Conservation (phyloP, 2,888 invertebrate species). For the Dasysyrphus albostriatus region DNA sequence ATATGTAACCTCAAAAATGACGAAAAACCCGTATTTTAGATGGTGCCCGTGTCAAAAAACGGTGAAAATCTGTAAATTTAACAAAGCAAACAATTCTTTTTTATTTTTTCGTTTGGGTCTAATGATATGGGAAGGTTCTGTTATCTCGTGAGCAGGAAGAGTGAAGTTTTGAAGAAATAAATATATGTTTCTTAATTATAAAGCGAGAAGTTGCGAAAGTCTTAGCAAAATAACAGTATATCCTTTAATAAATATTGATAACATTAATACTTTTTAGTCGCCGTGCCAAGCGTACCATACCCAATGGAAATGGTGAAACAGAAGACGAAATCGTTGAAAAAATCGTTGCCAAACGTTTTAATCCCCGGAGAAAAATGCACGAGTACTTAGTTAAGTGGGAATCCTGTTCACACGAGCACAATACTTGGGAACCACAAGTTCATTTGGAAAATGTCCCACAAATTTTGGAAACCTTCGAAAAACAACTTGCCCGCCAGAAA, state of each 20-base stretch:
- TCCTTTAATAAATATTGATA: background rate
- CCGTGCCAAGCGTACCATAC: conserved; percentile 80
- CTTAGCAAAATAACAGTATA: too few relatives aligned
- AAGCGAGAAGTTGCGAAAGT: too few relatives aligned
- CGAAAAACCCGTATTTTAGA: too few relatives aligned
- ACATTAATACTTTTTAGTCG: conserved; percentile 78
- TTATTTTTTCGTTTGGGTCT: too few relatives aligned
- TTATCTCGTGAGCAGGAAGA: too few relatives aligned
- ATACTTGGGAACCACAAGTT: conserved; percentile 93
- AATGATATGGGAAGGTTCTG: too few relatives aligned
- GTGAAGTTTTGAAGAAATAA: too few relatives aligned
- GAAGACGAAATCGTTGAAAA: conserved; percentile 92
- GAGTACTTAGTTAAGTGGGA: conserved; percentile 95
- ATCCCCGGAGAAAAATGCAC: conserved; percentile 90
- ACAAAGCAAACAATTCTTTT: too few relatives aligned
- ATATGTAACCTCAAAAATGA: too few relatives aligned
- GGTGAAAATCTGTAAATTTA: too few relatives aligned
- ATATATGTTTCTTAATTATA: too few relatives aligned
- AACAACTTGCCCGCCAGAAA: conserved; percentile 90
- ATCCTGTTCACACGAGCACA: conserved; percentile 91
- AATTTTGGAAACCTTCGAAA: conserved; percentile 92
- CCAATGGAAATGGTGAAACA: conserved; percentile 80
- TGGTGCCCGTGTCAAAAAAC: too few relatives aligned
- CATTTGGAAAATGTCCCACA: conserved; percentile 91
- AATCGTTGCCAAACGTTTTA: conserved; percentile 93